Evolutionary conservation across 2,113 vertebrate species (phyloP).

Genomic region (Indri indri): DNA sequence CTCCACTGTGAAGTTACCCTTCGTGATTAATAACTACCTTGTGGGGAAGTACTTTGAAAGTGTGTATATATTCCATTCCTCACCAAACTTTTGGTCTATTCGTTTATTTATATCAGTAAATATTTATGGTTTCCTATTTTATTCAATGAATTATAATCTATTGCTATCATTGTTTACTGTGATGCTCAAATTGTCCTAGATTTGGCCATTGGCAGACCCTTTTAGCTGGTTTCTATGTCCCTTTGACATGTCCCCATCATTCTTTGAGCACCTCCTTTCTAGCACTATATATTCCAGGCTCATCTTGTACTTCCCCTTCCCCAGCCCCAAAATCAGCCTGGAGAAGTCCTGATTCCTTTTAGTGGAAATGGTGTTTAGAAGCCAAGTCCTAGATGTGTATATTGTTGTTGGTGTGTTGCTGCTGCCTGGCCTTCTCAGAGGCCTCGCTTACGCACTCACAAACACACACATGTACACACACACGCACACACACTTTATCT

Average conservation of each 20-base stretch:
- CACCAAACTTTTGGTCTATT: background rate
- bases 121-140: background rate
- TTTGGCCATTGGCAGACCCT: background rate
- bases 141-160: background rate
- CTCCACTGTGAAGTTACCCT: background rate
- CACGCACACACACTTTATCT: background rate
- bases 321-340: background rate
- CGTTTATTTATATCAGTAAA: background rate
- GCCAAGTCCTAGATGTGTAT: background rate
- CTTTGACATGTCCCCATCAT: background rate
- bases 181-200: background rate
- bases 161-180: background rate
- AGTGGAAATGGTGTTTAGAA: background rate
- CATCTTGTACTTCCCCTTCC: background rate
- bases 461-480: background rate
- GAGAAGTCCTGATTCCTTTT: background rate
- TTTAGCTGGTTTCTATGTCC: background rate
- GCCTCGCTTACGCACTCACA: background rate
- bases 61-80: background rate
- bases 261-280: background rate
- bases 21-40: background rate
- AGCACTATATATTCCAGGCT: background rate
- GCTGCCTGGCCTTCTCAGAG: background rate
- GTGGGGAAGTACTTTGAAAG: background rate
- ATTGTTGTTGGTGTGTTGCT: background rate